Base-by-base conservation (phyloP, 2,888 invertebrate genomes). In the Serripes groenlandicus region DNA sequence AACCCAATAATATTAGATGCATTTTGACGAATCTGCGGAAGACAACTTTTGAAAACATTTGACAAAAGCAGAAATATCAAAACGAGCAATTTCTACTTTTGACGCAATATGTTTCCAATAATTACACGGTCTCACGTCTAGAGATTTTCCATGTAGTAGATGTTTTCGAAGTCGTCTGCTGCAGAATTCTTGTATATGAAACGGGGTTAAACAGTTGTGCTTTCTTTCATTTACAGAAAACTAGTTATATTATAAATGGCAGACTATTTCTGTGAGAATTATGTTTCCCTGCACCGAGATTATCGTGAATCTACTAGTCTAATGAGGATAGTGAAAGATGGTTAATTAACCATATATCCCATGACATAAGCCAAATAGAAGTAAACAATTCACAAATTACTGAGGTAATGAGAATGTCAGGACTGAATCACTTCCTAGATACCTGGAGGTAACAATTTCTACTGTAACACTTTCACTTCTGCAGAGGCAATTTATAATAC, bases 321-420 rank as follows among this genome's bases (percentile, higher is more conserved):
- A 66, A 66, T 66, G 35, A 35, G 42, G 23, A 28, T 23, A 42
- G 15, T 66, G 66, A 66, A 66, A 66, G 66, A 66, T 66, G 66
- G 66, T 66, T 66, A 66, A 66, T 66, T 66, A 66, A 42, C 66
- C 23, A 66, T 66, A 37, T 37, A 66, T 66, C 66, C n/a, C 42
- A 26, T 66, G 66, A 66, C 66, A 66, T 66, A 66, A 66, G 26
- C 42, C 3, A 66, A 66, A 66, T 66, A 66, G 35, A 66, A 66
- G 66, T 66, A 66, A 66, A 66, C 66, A 66, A 66, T n/a, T 66
- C 66, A 2, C 66, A 42, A 66, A 66, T 66, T 66, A 66, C 23
- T 42, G 23, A 37, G 21, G n/a, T 66, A 35, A 66, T 66, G 34
- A 42, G 66, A 66, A 35, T 66, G 66, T 66, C 66, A 66, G 66